Evolutionary conservation across 2,888 invertebrate species (phyloP), one percentile per base, ranked within the genome.

Genomic region (Lasioglossum calceatum): DNA sequence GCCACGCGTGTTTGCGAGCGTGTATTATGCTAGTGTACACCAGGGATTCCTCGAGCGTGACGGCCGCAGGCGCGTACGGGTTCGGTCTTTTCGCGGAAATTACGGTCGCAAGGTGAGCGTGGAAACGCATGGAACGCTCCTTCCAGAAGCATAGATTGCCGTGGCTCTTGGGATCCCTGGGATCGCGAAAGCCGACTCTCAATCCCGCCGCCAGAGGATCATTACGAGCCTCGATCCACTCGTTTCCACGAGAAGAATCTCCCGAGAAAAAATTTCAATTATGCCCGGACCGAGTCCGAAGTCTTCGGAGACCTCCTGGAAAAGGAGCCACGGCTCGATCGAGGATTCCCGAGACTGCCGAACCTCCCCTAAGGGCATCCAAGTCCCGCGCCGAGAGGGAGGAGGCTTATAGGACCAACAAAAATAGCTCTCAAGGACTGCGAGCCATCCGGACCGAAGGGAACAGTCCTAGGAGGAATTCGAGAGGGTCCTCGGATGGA

Each of bases 31-130:
- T 10, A 54, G 77, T 58, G 74, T 58, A 32, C 71, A 16, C 61
- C 61, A 77, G 32, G 50, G 83, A 88, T 90, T 89, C 86, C 32
- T 86, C 85, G 81, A 87, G 86, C 87, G 87, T 88, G 88, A 90
- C 89, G 67, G n/a, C 70, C 72, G 54, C 58, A 76, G 76, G 67
- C 79, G 82, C 54, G 70, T 67, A 50, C 36, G 72, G 80, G 74
- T 79, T 27, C 54, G 39, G 36, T 67, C 47, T 32, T 75, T 82
- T 82, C 64, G 71, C 76, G 67, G 70, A 42, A 73, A 77, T 42
- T 32, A 42, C 39, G 39, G 39, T 67, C 76, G 71, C 23, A 36
- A 72, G 67, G 42, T 42, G 58, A 70, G 76, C 77, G 81, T 73
- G 84, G 77, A 80, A 75, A 74, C 75, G 58, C n/a, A 44, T 7